Conservation (phyloP, 1,140 invertebrate genomes). For the Lycorma delicatula region DNA sequence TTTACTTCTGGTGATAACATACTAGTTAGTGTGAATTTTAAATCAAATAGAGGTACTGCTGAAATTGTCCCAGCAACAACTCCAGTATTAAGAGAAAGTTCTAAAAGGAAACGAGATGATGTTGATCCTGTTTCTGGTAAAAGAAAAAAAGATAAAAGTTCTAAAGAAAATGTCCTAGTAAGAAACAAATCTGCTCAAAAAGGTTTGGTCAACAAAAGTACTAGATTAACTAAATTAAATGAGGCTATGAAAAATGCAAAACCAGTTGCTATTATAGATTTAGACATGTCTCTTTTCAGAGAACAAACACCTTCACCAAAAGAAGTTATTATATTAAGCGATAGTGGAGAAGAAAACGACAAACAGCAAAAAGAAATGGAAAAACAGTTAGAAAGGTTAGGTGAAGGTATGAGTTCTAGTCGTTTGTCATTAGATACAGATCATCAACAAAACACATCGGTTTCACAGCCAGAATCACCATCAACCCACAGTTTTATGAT, state of each 20-base stretch:
- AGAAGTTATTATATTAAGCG: conserved; percentile 71
- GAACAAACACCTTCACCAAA: conserved; percentile 67
- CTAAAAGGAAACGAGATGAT: conserved; percentile 37
- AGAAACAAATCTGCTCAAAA: conserved; percentile 7
- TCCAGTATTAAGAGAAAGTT: conserved; percentile 35
- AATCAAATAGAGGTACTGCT: conserved; percentile 41
- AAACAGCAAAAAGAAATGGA: conserved; percentile 12
- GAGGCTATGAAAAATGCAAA: conserved; percentile 37
- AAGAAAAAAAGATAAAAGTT: conserved; percentile 35
- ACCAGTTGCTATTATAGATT: conserved; percentile 75
- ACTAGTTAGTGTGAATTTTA: conserved; percentile 83
- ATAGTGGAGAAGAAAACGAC: conserved; percentile 59
- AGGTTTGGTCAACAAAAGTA: conserved; percentile 17
- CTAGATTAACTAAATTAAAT: conserved; percentile 15
- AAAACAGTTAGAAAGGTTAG: conserved; percentile 12
- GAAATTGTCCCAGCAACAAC: conserved; percentile 15
- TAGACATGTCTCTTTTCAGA: conserved; percentile 73
- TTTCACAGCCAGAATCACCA: conserved; percentile 21
- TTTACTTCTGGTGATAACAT: conserved; percentile 88
- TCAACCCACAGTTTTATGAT: conserved; percentile 18
- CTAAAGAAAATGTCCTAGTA: conserved; percentile 34
- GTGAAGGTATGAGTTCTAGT: no score
- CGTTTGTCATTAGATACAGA: no score
- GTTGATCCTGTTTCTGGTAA: conserved; percentile 30
- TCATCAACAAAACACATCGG: conserved; percentile 6